Percentiles rank a stretch among this genome's conserved stretches.
Conservation (phyloP, 2,113 vertebrate species). For the Carassius carassius region DNA sequence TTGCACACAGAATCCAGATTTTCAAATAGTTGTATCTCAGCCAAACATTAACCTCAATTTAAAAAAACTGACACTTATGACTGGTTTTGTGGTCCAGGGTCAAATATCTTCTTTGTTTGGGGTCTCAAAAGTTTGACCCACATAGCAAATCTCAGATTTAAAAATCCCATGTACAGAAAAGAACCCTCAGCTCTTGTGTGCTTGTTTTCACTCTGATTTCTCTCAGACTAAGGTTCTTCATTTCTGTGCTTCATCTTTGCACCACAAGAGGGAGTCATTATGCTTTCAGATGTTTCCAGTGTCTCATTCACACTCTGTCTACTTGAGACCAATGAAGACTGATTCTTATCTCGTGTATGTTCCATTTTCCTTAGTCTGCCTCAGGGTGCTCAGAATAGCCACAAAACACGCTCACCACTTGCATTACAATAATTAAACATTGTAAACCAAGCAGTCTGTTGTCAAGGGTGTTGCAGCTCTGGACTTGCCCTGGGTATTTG, state of each 20-base stretch:
- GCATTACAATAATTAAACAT: background rate
- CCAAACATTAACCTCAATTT: too few relatives aligned
- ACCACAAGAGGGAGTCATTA: conserved; percentile 17
- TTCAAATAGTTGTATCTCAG: too few relatives aligned
- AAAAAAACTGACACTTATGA: too few relatives aligned
- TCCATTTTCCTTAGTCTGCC: background rate
- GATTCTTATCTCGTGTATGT: background rate
- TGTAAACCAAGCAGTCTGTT: background rate
- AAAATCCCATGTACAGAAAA: too few relatives aligned
- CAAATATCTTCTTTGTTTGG: too few relatives aligned
- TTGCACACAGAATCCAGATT: too few relatives aligned
- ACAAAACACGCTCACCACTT: background rate
- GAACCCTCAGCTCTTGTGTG: too few relatives aligned
- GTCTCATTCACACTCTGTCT: background rate
- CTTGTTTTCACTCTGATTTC: background rate
- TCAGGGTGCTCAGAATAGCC: background rate
- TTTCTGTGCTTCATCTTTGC: background rate
- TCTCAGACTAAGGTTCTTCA: background rate
- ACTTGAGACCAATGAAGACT: background rate
- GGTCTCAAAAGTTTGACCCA: too few relatives aligned
- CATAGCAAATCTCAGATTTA: too few relatives aligned
- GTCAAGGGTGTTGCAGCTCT: conserved; percentile 16
- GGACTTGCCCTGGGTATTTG: background rate
- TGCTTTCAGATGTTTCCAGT: background rate
- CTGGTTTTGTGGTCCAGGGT: too few relatives aligned